Percentiles rank a stretch among this genome's conserved stretches.
These are phyloP conservation scores for Mantis religiosa DNA, from an alignment of 2,888 invertebrate species.

Conservation along the genomic window DNA sequence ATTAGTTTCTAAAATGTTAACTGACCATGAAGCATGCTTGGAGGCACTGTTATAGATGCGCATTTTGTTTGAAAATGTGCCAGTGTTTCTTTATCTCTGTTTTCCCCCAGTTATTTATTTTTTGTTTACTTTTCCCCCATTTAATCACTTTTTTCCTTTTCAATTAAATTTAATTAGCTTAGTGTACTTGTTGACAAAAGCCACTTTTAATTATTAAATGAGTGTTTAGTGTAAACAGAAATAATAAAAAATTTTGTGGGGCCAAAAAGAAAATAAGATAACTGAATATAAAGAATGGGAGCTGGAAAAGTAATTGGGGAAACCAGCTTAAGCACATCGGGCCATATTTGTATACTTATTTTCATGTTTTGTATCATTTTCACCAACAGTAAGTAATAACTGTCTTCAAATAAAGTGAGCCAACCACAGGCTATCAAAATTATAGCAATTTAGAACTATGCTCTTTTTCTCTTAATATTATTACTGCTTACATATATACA, in stretches of 20 bases:
- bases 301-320: not conserved
- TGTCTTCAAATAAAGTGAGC: no score
- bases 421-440: no score
- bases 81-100: not conserved
- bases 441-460: no score
- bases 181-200: not conserved
- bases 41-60: not conserved
- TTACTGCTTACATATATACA: no score
- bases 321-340: not conserved
- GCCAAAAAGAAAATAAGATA: not conserved
- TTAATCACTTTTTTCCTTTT: not conserved
- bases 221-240: not conserved
- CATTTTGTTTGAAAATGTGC: not conserved
- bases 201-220: not conserved
- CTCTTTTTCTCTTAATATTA: no score
- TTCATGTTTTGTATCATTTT: not conserved
- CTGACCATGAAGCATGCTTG: not conserved
- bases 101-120: not conserved
- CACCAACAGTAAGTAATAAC: not conserved
- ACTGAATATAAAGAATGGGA: not conserved
- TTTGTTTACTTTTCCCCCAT: not conserved
- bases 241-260: not conserved
- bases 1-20: not conserved
- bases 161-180: not conserved
- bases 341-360: not conserved